Percentiles rank a stretch among this genome's conserved stretches.
Conservation (phyloP, 2,113 vertebrate genomes). For the Rhinoderma darwinii region DNA sequence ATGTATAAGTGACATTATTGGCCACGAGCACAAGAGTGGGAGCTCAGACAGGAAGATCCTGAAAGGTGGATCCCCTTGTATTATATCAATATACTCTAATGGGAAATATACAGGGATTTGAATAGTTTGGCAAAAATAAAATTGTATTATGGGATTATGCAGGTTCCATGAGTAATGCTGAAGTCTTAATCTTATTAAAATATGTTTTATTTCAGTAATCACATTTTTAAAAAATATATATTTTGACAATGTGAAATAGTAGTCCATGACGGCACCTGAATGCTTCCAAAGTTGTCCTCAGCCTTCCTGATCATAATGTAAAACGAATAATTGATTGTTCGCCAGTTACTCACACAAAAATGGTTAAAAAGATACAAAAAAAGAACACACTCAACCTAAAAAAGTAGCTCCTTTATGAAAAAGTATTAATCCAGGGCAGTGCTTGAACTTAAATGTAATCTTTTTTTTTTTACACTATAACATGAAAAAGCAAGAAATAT, state of each 20-base stretch:
- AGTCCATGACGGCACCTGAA: background rate
- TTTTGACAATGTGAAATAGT: background rate
- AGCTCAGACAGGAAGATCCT: background rate
- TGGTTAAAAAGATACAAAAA: background rate
- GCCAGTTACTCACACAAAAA: background rate
- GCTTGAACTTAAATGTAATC: background rate
- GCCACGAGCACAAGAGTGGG: background rate
- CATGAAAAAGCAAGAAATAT: background rate
- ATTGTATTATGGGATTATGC: background rate
- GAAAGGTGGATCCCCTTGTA: background rate
- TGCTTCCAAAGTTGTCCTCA: background rate
- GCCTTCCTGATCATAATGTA: background rate
- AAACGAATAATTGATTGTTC: slow-evolving; percentile 2
- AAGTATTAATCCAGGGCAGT: slow-evolving; percentile 24
- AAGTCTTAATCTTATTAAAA: background rate
- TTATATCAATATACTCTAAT: no score
- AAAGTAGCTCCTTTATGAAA: background rate
- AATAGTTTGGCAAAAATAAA: no score
- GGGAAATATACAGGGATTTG: no score
- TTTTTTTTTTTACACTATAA: background rate
- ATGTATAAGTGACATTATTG: background rate
- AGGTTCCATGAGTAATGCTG: background rate
- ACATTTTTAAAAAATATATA: background rate
- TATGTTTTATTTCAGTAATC: background rate
- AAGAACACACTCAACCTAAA: slow-evolving; percentile 16